Conservation (phyloP, 2,888 invertebrate genomes). For the Lepidochrysops patricia region DNA sequence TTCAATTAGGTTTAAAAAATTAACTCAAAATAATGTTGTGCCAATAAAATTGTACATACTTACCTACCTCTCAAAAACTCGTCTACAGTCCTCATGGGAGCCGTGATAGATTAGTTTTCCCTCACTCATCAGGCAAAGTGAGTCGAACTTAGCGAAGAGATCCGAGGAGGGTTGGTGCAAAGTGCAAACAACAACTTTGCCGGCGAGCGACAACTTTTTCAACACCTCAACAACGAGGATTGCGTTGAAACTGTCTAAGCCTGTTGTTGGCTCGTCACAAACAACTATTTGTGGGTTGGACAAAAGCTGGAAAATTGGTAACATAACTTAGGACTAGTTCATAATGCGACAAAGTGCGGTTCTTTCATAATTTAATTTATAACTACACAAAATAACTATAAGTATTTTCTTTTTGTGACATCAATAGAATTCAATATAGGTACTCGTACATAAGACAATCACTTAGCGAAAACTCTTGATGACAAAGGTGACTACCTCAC, state of each 20-base stretch:
- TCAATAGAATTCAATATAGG: no score
- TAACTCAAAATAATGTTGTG: background rate
- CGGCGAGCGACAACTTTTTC: constrained; percentile 73
- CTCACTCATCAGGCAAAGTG: constrained; percentile 82
- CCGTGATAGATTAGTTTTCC: constrained; percentile 87
- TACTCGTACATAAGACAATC: no score
- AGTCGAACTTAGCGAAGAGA: constrained; percentile 84
- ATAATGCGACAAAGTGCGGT: no score
- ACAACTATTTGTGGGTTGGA: constrained; percentile 90
- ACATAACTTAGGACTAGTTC: background rate
- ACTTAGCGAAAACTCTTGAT: no score
- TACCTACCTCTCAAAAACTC: constrained; percentile 78
- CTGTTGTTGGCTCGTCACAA: constrained; percentile 95
- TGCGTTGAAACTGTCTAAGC: constrained; percentile 92
- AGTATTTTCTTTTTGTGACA: no score
- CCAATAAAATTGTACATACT: background rate
- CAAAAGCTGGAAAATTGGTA: constrained; percentile 74
- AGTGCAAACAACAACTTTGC: constrained; percentile 87
- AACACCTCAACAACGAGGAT: constrained; percentile 82
- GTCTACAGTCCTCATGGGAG: constrained; percentile 75
- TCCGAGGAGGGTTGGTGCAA: constrained; percentile 94
- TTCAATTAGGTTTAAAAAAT: no score
- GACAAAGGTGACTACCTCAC: no score
- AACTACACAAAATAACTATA: no score
- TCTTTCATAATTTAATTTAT: no score